Conservation (phyloP, 2,113 vertebrate genomes). For the Nannospalax galili region DNA sequence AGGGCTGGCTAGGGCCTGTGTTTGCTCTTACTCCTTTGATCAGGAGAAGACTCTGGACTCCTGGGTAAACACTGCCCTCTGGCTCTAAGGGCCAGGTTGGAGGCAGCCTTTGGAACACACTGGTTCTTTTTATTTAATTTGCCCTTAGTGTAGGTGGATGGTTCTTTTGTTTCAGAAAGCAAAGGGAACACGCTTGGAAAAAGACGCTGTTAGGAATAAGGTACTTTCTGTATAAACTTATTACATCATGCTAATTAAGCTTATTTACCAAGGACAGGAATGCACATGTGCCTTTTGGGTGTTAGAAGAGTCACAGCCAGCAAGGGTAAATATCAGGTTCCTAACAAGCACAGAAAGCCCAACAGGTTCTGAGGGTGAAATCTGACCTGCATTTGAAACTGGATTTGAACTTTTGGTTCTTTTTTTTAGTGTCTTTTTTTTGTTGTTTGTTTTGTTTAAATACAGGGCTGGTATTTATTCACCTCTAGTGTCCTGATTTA, state of each 20-base stretch:
- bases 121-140: conserved; percentile 51
- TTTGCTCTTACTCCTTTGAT: background rate
- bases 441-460: conserved; percentile 4
- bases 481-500: background rate
- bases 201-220: conserved; percentile 41
- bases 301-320: background rate
- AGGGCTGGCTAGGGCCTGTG: background rate
- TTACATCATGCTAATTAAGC: conserved; percentile 58
- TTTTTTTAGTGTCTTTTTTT: no score
- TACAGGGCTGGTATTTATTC: background rate
- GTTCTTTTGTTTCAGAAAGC: conserved; percentile 53
- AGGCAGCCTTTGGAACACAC: conserved; percentile 54
- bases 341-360: background rate
- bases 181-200: background rate
- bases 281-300: background rate
- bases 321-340: background rate
- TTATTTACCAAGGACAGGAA: conserved; percentile 25
- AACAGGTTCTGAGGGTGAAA: conserved; percentile 44
- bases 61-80: background rate
- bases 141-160: conserved; percentile 31
- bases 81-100: background rate
- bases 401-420: background rate
- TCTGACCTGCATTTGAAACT: conserved; percentile 33
- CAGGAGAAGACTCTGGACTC: background rate
- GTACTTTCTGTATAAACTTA: conserved; percentile 31